Evolutionary conservation across 1,140 invertebrate genomes (phyloP).

Genomic region (Cydia amplana): DNA sequence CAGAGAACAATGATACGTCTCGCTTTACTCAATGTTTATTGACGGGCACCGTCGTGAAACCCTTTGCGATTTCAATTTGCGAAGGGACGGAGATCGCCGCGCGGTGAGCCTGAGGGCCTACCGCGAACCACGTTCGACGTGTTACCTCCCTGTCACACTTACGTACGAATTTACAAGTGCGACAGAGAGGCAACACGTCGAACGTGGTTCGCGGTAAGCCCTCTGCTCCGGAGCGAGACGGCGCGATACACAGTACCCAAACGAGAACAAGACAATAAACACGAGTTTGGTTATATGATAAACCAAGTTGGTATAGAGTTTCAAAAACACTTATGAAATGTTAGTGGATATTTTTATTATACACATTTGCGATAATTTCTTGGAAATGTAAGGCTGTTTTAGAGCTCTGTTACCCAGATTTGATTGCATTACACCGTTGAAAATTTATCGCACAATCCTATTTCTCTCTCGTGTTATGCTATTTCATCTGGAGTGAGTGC

Average conservation of each 20-base stretch:
- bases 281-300: not conserved
- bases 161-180: too few relatives aligned
- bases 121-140: too few relatives aligned
- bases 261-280: not conserved
- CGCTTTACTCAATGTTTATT: slow-evolving; percentile 68
- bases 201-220: too few relatives aligned
- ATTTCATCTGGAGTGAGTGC: slow-evolving; percentile 56
- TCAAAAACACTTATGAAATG: slow-evolving; percentile 1
- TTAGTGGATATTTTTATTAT: not conserved
- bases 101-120: too few relatives aligned
- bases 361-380: not conserved
- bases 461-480: slow-evolving; percentile 44
- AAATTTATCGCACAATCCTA: not conserved
- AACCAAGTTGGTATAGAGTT: not conserved
- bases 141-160: too few relatives aligned
- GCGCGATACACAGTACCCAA: not conserved
- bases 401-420: not conserved
- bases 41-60: slow-evolving; percentile 55
- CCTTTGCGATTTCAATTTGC: slow-evolving; percentile 69
- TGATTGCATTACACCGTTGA: not conserved
- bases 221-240: not conserved
- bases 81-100: slow-evolving; percentile 40
- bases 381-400: not conserved
- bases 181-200: too few relatives aligned
- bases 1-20: slow-evolving; percentile 69